Conservation (phyloP, 2,797 vertebrate species). For the Botia almorhae region DNA sequence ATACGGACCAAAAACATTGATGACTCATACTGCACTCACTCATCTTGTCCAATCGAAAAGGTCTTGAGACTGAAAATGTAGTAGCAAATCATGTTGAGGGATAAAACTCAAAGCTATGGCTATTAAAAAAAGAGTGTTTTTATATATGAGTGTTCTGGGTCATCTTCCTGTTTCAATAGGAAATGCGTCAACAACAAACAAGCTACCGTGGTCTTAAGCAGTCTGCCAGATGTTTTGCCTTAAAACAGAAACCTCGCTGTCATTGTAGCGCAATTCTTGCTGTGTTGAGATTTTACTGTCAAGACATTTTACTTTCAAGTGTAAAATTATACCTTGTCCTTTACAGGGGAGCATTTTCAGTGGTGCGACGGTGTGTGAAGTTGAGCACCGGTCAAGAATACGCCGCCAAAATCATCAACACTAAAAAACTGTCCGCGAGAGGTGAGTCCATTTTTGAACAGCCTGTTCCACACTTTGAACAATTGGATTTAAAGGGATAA, state of each 20-base stretch:
- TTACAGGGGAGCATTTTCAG: conserved; percentile 93
- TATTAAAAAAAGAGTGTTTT: too few species aligned
- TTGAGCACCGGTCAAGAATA: conserved; percentile 95
- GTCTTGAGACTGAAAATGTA: neutral
- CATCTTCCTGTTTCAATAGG: too few species aligned
- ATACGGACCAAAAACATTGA: neutral
- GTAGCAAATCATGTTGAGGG: too few species aligned
- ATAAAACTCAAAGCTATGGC: too few species aligned
- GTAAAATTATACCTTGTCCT: conserved; percentile 35
- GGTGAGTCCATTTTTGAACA: conserved; percentile 81
- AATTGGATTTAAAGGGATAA: too few species aligned
- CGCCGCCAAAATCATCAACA: conserved; percentile 98
- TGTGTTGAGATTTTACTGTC: neutral
- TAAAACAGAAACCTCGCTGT: neutral
- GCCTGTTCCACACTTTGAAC: too few species aligned
- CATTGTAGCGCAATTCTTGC: neutral
- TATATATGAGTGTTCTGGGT: too few species aligned
- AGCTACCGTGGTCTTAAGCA: neutral
- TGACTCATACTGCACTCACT: neutral
- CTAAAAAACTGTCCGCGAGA: conserved; percentile 97
- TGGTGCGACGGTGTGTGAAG: conserved; percentile 96
- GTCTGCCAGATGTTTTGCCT: neutral
- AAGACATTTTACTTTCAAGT: neutral
- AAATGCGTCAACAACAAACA: neutral
- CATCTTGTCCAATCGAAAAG: neutral